Conservation (phyloP, 2,113 vertebrate species). For the Amia ocellicauda region DNA sequence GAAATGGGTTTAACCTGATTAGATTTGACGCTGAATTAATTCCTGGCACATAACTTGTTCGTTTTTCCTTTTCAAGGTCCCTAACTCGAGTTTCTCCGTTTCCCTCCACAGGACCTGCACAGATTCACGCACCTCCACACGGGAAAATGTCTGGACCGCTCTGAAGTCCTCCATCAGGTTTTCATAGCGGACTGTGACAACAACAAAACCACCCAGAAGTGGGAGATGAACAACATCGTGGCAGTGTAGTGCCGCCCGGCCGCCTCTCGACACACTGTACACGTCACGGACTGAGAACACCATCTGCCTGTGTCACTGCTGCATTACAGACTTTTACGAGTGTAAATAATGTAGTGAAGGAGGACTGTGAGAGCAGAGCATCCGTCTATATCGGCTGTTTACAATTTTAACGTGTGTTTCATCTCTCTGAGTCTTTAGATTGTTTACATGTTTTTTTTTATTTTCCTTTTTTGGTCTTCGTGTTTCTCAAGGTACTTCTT, state of each 20-base stretch:
- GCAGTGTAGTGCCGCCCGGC: constrained; percentile 75
- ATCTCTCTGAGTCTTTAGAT: constrained; percentile 77
- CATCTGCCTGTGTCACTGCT: constrained; percentile 70
- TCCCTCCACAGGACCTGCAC: constrained; percentile 76
- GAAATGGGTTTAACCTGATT: too few species aligned
- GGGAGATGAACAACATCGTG: constrained; percentile 98
- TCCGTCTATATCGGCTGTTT: constrained; percentile 75
- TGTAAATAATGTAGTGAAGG: constrained; percentile 59
- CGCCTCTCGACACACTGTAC: constrained; percentile 32
- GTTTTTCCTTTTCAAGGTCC: too few species aligned
- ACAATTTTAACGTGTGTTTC: constrained; percentile 71
- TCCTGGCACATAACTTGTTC: too few species aligned
- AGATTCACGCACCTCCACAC: constrained; percentile 80
- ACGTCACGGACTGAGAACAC: constrained; percentile 60
- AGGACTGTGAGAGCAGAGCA: constrained; percentile 67
- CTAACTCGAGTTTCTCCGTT: constrained; percentile 31
- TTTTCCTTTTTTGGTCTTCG: constrained; percentile 51
- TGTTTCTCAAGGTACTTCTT: constrained; percentile 54
- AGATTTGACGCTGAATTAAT: too few species aligned
- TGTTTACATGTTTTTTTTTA: constrained; percentile 85
- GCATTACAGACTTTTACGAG: constrained; percentile 61
- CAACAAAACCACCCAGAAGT: constrained; percentile 85
- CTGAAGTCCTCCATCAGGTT: constrained; percentile 89
- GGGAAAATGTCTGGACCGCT: constrained; percentile 92
- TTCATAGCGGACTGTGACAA: constrained; percentile 88